phyloP scores from a whole-genome alignment of 2,888 invertebrate genomes.

The Trisateles emortualis region DNA sequence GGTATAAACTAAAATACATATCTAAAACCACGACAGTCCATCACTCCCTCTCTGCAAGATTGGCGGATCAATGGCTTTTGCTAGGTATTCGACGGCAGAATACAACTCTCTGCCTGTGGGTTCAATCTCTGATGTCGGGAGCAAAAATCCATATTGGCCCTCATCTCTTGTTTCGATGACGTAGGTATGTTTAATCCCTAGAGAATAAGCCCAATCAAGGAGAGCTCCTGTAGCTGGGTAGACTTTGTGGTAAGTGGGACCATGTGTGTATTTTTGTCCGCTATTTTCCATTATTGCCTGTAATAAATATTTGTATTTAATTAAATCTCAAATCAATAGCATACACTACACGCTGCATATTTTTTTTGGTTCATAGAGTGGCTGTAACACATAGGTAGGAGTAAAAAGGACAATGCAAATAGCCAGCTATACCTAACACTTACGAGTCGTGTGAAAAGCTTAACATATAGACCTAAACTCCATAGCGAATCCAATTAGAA shows the following conservation, averaged over 20 bases:
- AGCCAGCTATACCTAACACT: no score
- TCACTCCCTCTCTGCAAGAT: slow-evolving; percentile 7
- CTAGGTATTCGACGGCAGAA: slow-evolving; percentile 44
- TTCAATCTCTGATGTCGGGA: slow-evolving; percentile 51
- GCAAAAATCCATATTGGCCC: slow-evolving; percentile 51
- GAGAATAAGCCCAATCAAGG: slow-evolving; percentile 56
- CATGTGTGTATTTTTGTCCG: slow-evolving; percentile 43
- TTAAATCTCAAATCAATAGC: no score
- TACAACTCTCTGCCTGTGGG: slow-evolving; percentile 50
- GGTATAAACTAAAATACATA: not conserved
- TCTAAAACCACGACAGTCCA: slow-evolving; percentile 43
- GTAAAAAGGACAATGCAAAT: no score
- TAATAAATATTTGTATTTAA: no score
- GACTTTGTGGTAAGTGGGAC: slow-evolving; percentile 45
- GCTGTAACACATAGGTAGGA: no score
- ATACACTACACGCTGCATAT: no score
- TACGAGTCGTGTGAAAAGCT: no score
- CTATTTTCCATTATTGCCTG: slow-evolving; percentile 52
- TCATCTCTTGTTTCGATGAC: slow-evolving; percentile 52
- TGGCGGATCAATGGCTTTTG: slow-evolving; percentile 33
- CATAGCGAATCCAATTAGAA: no score
- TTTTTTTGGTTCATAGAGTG: no score
- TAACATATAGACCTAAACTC: no score
- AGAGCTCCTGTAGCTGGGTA: slow-evolving; percentile 54
- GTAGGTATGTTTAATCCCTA: slow-evolving; percentile 48